Conservation (phyloP, 2,113 vertebrate species). For the Neotragus moschatus region DNA sequence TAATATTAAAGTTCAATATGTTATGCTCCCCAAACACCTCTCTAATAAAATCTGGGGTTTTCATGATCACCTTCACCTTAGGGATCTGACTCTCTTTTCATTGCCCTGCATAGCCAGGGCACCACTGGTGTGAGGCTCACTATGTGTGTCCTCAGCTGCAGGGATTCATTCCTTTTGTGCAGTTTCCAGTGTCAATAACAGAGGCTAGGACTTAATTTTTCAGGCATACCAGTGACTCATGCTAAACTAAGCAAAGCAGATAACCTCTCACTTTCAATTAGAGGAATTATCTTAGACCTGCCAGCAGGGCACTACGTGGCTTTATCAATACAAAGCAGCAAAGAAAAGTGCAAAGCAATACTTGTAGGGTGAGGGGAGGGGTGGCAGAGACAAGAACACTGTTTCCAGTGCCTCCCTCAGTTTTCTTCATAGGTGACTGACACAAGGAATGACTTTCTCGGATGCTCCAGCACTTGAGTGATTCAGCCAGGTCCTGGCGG, state of each 20-base stretch:
- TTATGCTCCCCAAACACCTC: slow-evolving; percentile 37
- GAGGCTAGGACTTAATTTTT: not conserved
- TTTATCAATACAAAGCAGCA: not conserved
- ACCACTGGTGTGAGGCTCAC: not conserved
- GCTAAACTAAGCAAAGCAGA: not conserved
- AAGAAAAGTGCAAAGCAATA: not conserved
- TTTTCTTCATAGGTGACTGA: rapidly evolving
- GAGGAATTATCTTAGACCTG: not conserved
- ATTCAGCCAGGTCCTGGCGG: not conserved
- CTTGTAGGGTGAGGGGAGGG: not conserved
- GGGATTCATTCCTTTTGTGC: not conserved
- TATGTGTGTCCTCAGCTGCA: not conserved
- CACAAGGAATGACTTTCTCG: not conserved
- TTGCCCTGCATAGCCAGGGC: not conserved
- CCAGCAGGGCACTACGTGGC: not conserved
- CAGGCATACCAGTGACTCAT: not conserved
- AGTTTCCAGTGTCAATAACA: not conserved
- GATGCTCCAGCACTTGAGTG: rapidly evolving
- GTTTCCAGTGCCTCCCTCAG: not conserved
- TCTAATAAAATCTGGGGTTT: slow-evolving; percentile 18
- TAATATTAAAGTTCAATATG: slow-evolving; percentile 54
- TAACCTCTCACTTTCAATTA: not conserved
- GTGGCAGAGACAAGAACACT: not conserved
- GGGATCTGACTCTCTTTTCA: not conserved
- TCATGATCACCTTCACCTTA: not conserved